Percentiles rank a stretch among this genome's conserved stretches.
Conservation (phyloP, 2,797 vertebrate species). For the Neosilurus hyrtlii region DNA sequence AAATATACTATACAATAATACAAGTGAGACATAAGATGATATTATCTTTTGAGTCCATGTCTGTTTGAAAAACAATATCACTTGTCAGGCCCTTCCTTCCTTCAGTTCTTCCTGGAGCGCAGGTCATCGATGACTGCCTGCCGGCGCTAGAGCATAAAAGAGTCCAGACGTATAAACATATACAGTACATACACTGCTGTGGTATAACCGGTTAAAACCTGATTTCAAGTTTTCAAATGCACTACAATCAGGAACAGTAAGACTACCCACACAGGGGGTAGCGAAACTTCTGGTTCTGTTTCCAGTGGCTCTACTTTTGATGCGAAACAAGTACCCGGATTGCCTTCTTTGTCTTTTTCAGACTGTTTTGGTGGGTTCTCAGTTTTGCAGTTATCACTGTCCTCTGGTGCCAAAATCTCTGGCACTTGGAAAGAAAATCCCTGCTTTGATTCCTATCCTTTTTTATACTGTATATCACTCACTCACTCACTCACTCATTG, state of each 20-base stretch:
- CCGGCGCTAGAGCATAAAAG: background rate
- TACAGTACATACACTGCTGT: background rate
- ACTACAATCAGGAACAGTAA: background rate
- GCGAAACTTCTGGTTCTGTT: background rate
- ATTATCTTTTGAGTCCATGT: background rate
- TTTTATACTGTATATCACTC: no score
- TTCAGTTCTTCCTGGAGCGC: no score
- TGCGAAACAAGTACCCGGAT: background rate
- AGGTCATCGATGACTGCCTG: no score
- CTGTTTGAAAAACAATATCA: background rate
- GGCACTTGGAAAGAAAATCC: background rate
- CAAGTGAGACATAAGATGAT: background rate
- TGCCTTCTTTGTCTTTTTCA: background rate
- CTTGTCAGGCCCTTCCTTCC: no score
- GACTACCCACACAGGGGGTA: background rate
- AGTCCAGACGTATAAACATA: background rate
- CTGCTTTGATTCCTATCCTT: background rate
- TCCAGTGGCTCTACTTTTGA: background rate
- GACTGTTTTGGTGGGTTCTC: background rate
- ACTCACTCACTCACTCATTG: no score
- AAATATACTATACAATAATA: conserved; percentile 2
- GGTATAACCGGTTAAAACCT: background rate
- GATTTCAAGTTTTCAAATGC: background rate
- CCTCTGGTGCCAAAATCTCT: background rate
- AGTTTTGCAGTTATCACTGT: background rate